Evolutionary conservation across 2,113 vertebrate species (phyloP).

Genomic region (Platycercus adscitus): DNA sequence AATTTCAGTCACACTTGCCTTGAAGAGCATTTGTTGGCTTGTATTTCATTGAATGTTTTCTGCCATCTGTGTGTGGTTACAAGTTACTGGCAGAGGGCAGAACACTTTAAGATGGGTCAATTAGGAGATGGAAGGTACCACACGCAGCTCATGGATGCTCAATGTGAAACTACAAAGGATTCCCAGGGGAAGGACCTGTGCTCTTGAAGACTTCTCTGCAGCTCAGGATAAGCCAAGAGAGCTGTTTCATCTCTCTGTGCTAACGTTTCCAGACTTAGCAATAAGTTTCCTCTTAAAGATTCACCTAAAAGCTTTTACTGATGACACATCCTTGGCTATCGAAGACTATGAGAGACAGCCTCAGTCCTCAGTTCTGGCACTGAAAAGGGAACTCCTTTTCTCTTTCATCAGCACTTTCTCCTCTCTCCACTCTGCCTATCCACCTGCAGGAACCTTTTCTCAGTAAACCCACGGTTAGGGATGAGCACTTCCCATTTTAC

Average conservation of each 20-base stretch:
- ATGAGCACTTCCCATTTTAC: background rate
- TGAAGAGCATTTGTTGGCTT: background rate
- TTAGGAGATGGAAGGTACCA: background rate
- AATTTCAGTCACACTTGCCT: fast-evolving
- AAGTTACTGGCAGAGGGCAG: too few relatives aligned
- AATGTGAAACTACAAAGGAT: background rate
- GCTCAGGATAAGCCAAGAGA: background rate
- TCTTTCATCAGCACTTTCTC: background rate
- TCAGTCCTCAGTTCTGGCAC: background rate
- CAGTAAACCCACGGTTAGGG: background rate
- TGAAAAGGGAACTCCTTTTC: background rate
- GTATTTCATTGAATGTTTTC: background rate
- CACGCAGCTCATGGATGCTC: fast-evolving
- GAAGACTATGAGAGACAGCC: background rate
- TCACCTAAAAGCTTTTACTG: background rate
- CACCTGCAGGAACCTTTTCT: background rate
- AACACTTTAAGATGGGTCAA: fast-evolving
- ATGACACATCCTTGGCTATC: background rate
- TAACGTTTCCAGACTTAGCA: background rate
- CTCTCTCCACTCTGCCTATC: background rate
- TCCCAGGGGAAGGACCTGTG: fast-evolving
- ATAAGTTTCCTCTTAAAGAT: background rate
- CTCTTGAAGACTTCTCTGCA: background rate
- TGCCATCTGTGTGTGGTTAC: background rate
- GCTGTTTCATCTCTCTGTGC: background rate